Percentiles rank a stretch among this genome's conserved stretches.
These are phyloP conservation scores for Sciurus vulgaris DNA, from an alignment of 2,797 vertebrate species.

Conservation along the genomic window DNA sequence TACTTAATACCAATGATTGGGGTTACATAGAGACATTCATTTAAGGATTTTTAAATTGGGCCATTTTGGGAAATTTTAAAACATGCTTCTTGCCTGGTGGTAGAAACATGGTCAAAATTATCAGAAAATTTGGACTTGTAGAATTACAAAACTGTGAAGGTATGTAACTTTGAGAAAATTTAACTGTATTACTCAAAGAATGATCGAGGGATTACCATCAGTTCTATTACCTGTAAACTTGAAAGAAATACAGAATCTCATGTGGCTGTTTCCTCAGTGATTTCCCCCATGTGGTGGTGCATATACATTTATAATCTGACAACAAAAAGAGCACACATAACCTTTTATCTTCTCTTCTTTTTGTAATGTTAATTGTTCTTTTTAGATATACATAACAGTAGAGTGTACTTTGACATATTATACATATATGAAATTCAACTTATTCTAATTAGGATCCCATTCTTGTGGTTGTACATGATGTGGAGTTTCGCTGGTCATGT, in stretches of 20 bases:
- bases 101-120: not conserved
- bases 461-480: too few relatives aligned
- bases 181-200: not conserved
- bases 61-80: not conserved
- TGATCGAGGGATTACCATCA: not conserved
- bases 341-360: too few relatives aligned
- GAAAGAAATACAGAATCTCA: not conserved
- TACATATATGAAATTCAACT: too few relatives aligned
- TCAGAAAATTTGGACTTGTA: not conserved
- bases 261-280: not conserved
- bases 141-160: not conserved
- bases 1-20: not conserved
- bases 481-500: too few relatives aligned
- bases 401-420: too few relatives aligned
- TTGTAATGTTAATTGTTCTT: too few relatives aligned
- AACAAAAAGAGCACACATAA: not conserved
- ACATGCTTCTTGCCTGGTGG: not conserved
- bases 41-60: slow-evolving; percentile 23
- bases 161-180: not conserved
- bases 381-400: too few relatives aligned
- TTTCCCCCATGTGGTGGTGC: not conserved
- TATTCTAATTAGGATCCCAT: too few relatives aligned
- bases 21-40: not conserved
- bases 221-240: not conserved
- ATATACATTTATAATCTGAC: slow-evolving; percentile 41